Percentiles rank a stretch among this genome's conserved stretches.
Conservation (phyloP, 2,113 vertebrate species). For the Naja naja region DNA sequence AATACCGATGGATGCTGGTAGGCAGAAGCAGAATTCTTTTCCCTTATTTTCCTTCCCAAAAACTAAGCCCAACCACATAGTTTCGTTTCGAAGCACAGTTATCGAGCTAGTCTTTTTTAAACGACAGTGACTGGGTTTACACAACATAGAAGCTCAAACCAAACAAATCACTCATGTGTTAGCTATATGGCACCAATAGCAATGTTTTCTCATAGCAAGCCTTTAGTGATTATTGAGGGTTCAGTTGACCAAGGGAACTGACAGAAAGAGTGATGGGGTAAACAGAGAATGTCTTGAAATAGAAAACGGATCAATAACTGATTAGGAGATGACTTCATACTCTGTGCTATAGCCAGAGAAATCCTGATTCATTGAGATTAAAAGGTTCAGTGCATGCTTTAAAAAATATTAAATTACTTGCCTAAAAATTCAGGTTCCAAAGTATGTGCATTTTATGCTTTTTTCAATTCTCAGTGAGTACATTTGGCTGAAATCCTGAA, state of each 20-base stretch:
- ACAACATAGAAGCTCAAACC: background rate
- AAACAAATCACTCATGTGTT: background rate
- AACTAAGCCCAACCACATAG: no score
- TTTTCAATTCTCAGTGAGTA: background rate
- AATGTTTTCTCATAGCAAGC: background rate
- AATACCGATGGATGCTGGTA: no score
- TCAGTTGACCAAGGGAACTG: background rate
- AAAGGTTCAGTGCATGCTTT: background rate
- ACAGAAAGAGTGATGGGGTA: background rate
- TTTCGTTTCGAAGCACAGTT: no score
- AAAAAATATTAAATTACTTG: background rate
- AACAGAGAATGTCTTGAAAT: background rate
- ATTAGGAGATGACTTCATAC: background rate
- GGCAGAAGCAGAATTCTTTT: no score
- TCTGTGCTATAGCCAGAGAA: background rate
- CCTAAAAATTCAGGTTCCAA: background rate
- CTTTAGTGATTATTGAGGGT: background rate
- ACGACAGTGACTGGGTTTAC: background rate
- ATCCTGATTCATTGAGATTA: background rate
- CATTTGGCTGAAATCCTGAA: background rate
- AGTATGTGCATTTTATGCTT: background rate
- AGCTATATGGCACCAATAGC: background rate
- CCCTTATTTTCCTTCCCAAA: no score
- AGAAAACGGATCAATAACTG: background rate
- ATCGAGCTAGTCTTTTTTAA: background rate